These are phyloP conservation scores for Phaethornis superciliosus DNA, from an alignment of 2,113 vertebrate species.

Conservation along the genomic window DNA sequence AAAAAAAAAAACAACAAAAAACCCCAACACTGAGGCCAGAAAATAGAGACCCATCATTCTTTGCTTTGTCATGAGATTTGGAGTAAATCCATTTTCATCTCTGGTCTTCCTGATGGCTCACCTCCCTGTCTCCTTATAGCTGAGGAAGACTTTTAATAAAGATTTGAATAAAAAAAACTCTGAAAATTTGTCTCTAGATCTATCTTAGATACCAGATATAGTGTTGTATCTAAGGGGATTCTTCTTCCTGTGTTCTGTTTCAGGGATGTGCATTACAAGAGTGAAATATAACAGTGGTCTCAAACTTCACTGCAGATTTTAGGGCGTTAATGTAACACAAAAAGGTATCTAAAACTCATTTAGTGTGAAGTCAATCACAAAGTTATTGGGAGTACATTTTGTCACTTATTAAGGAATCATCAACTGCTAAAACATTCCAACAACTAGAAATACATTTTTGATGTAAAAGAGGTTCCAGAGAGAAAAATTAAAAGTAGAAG, in stretches of 20 bases:
- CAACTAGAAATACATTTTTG: not conserved
- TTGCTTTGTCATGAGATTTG: not conserved
- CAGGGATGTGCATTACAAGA: not conserved
- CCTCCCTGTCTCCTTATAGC: not conserved
- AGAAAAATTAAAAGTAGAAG: not conserved
- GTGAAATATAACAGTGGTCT: not conserved
- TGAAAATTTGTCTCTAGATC: not conserved
- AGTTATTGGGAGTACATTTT: not conserved
- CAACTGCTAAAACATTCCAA: not conserved
- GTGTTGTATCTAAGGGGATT: not conserved
- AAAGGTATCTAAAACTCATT: not conserved
- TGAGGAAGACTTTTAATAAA: not conserved
- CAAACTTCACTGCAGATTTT: not conserved
- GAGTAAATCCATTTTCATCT: not conserved
- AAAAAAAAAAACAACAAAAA: not conserved
- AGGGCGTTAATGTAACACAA: not conserved
- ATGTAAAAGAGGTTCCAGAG: not conserved
- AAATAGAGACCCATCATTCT: not conserved
- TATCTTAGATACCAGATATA: not conserved
- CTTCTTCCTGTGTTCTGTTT: not conserved
- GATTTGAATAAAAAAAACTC: not conserved
- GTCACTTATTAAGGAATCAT: not conserved
- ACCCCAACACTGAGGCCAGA: not conserved
- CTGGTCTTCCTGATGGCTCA: not conserved
- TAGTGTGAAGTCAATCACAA: not conserved